Evolutionary conservation across 1,140 invertebrate species (phyloP).

Genomic region (Elymnias hypermnestra): DNA sequence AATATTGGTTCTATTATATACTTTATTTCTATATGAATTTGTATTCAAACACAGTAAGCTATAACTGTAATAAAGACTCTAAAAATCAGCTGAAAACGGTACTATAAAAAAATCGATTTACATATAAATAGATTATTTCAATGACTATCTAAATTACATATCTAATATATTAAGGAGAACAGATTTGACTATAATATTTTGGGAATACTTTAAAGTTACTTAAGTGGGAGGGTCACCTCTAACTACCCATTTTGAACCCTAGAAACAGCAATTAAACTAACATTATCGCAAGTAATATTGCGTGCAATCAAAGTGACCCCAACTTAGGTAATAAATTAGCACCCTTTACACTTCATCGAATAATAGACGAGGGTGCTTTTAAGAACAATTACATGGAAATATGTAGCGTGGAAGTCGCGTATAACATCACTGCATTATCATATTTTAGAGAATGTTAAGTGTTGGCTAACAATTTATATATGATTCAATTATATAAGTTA

Average conservation of each 20-base stretch:
- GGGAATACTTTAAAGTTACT: neutral
- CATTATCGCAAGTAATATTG: conserved; percentile 40
- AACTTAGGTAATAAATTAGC: conserved; percentile 49
- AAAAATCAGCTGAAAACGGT: too few species aligned
- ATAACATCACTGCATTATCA: neutral
- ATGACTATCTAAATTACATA: too few species aligned
- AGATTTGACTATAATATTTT: neutral
- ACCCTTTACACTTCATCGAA: conserved; percentile 57
- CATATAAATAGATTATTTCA: too few species aligned
- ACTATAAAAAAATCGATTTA: too few species aligned
- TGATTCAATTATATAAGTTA: neutral
- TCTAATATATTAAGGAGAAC: too few species aligned
- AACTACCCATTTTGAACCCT: conserved; percentile 9
- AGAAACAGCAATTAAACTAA: conserved; percentile 37
- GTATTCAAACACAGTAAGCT: too few species aligned
- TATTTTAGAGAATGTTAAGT: neutral
- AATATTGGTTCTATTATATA: too few species aligned
- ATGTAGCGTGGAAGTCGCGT: conserved; percentile 30
- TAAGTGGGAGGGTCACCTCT: conserved; percentile 2
- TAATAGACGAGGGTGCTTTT: conserved; percentile 36
- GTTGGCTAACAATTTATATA: neutral
- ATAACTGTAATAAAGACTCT: too few species aligned
- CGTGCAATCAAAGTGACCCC: conserved; percentile 24
- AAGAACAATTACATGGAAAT: conserved; percentile 43
- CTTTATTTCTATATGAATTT: too few species aligned